Percentiles rank a stretch among this genome's conserved stretches.
Conservation (phyloP, 2,888 invertebrate species). For the Yponomeuta plumbellus region DNA sequence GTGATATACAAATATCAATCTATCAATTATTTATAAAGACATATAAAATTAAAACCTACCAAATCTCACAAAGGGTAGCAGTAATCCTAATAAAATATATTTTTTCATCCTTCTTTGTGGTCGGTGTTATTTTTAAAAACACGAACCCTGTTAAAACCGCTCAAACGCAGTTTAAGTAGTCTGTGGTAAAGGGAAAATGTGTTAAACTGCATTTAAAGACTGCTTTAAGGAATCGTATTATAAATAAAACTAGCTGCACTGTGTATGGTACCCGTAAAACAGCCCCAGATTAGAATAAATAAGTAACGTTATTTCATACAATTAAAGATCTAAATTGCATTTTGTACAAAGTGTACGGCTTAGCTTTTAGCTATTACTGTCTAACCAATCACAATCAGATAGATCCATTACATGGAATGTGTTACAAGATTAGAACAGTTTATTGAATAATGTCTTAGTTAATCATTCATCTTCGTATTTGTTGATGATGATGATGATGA, state of each 20-base stretch:
- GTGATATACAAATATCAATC: background rate
- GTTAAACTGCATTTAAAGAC: too few species aligned
- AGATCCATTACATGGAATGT: background rate
- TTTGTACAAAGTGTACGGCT: background rate
- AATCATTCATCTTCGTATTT: too few species aligned
- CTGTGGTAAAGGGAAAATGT: too few species aligned
- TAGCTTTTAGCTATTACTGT: background rate
- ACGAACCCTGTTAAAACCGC: too few species aligned
- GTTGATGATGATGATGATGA: too few species aligned
- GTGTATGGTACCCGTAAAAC: background rate
- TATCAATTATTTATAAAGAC: conserved; percentile 12
- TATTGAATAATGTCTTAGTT: too few species aligned
- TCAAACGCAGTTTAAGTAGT: too few species aligned
- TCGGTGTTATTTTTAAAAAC: too few species aligned
- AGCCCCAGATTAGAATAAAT: background rate
- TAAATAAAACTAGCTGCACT: too few species aligned
- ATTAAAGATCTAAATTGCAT: background rate
- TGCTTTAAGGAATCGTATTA: too few species aligned
- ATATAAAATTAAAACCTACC: conserved; percentile 6
- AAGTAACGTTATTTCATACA: background rate
- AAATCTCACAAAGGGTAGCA: background rate
- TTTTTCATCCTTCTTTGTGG: too few species aligned
- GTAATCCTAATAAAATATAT: too few species aligned
- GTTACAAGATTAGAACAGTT: background rate
- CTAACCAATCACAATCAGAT: background rate